Evolutionary conservation across 2,797 vertebrate genomes (phyloP).

Genomic region (Sebastes wilsoni): DNA sequence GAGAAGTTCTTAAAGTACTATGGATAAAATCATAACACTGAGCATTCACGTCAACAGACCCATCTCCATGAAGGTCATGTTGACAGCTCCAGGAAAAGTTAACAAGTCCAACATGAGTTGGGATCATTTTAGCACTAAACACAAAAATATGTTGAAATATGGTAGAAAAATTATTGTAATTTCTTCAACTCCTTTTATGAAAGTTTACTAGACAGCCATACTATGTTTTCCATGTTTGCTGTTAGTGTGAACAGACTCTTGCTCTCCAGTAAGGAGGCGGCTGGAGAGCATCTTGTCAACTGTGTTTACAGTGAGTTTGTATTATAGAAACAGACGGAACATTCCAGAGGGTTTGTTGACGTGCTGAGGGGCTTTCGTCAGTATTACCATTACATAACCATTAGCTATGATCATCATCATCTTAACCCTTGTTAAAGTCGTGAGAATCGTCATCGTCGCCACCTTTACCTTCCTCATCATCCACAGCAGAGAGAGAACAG

Average conservation of each 20-base stretch:
- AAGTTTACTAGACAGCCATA: neutral
- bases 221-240: neutral
- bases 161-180: neutral
- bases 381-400: slow-evolving; percentile 20
- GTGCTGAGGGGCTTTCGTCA: slow-evolving; percentile 28
- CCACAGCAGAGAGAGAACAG: neutral
- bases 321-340: slow-evolving; percentile 57
- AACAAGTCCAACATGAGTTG: neutral
- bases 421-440: neutral
- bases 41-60: neutral
- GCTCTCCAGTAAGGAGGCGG: slow-evolving; percentile 31
- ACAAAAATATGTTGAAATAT: neutral
- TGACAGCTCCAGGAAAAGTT: neutral
- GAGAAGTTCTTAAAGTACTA: neutral
- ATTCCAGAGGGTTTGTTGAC: slow-evolving; percentile 49
- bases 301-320: slow-evolving; percentile 60
- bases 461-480: neutral
- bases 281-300: slow-evolving; percentile 51
- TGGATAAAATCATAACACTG: neutral
- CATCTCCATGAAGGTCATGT: neutral
- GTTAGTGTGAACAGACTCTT: neutral
- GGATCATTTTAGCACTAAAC: neutral
- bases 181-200: neutral
- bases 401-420: neutral
- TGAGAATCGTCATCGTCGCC: neutral